Conservation (phyloP, 2,888 invertebrate species). For the Eristalis pertinax region DNA sequence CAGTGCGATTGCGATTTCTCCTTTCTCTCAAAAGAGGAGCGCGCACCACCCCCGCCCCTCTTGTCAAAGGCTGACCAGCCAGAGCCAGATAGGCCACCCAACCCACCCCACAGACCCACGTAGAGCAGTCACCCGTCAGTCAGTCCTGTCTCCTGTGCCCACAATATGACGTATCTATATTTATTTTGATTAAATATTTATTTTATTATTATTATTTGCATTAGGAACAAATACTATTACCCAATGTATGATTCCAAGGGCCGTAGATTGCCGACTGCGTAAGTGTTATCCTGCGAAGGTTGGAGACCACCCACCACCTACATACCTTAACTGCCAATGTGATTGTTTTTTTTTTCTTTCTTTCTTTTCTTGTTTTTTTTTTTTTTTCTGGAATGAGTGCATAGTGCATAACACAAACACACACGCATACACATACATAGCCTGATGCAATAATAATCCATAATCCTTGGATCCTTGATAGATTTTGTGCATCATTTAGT, state of each 20-base stretch:
- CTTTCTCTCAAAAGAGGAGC: not conserved
- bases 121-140: not conserved
- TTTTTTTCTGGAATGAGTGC: conserved; percentile 54
- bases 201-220: conserved; percentile 71
- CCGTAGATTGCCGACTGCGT: conserved; percentile 79
- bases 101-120: not conserved
- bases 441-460: no score
- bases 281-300: conserved; percentile 76
- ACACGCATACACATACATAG: conserved; percentile 2
- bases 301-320: not conserved
- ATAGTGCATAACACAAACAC: conserved; percentile 20
- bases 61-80: not conserved
- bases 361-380: no score
- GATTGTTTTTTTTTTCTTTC: not conserved
- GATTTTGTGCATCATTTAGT: no score
- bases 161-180: conserved; percentile 7
- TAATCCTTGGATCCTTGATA: not conserved
- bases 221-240: conserved; percentile 80
- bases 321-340: conserved; percentile 42
- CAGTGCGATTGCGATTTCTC: not conserved
- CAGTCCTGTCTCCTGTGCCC: not conserved
- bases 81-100: not conserved
- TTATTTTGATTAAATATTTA: conserved; percentile 55
- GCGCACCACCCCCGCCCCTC: no score
- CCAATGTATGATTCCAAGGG: conserved; percentile 82